Base-by-base conservation (phyloP, 2,113 vertebrate genomes). In the Kryptolebias marmoratus region DNA sequence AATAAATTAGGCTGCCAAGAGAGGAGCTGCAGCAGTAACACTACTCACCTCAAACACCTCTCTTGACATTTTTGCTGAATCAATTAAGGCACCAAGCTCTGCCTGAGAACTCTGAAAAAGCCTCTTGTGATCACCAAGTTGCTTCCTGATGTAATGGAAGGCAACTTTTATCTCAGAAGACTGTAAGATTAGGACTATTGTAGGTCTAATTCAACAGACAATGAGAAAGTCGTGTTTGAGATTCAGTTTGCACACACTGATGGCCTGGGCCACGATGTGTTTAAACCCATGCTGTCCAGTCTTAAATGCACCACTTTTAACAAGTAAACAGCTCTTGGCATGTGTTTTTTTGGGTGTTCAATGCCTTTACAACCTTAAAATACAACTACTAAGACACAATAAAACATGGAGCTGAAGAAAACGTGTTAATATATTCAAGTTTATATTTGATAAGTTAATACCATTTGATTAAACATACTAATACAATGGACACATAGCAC, bases 61-160 rank as follows among this genome's bases (percentile, higher is more conserved):
- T 75, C 70, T 86, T 86, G 88, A 85, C 88, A 85, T 79, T 88
- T 78, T 67, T 72, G 65, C 86, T 71, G 79, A 88, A 86, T 88
- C 79, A 81, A 86, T 88, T 83, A 77, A 36, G 82, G 75, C 52
- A 59, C 66, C 71, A 72, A 79, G 69, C 59, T 66, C 67, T 62
- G 75, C 13, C 64, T 83, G 80, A 73, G 75, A 83, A 88, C 70
- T 74, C 64, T 31, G 64, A 67, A 70, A 75, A 84, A 71, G 64
- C 11, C 81, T 71, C 77, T 67, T 71, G 81, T 81, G 81, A 64
- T 64, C 74, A 5, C 54, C 49, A 45, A 31, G 75, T 70, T 74
- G 61, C 77, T 77, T 69, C 71, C 86, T 90, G 88, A 90, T 83
- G 88, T 73, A 88, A 88, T 80, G 61, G 42, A 85, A 62, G 73